phyloP scores from a whole-genome alignment of 2,797 vertebrate genomes.

The Pseudochaenichthys georgianus region DNA sequence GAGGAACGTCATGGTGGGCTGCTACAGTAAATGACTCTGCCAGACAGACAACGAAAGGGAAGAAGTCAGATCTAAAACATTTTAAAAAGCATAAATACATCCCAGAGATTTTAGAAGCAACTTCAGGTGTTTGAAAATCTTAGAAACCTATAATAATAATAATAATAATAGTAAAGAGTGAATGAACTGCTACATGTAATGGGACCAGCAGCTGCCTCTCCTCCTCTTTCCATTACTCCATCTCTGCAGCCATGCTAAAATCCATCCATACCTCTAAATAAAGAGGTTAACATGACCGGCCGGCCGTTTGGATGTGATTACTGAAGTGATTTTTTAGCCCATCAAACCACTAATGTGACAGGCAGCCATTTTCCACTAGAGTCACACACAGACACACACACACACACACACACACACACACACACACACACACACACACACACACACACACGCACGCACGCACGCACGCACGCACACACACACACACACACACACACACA shows the following conservation, averaged over 20 bases:
- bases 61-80: too few relatives aligned
- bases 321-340: constrained; percentile 78
- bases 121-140: background rate
- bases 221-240: constrained; percentile 40
- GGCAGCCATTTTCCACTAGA: constrained; percentile 73
- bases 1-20: too few relatives aligned
- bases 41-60: too few relatives aligned
- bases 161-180: background rate
- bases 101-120: background rate
- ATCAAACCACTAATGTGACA: constrained; percentile 82
- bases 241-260: constrained; percentile 66
- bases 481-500: constrained; percentile 36
- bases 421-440: constrained; percentile 20
- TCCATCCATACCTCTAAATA: constrained; percentile 77
- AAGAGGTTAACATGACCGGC: constrained; percentile 79
- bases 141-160: background rate
- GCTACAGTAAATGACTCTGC: too few relatives aligned
- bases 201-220: constrained; percentile 19
- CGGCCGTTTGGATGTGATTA: constrained; percentile 75
- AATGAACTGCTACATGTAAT: constrained; percentile 20
- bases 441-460: too few relatives aligned
- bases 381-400: constrained; percentile 72
- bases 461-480: constrained; percentile 14
- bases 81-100: background rate
- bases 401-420: constrained; percentile 22